phyloP scores from a whole-genome alignment of 2,113 vertebrate species.

The Paramisgurnus dabryanus region DNA sequence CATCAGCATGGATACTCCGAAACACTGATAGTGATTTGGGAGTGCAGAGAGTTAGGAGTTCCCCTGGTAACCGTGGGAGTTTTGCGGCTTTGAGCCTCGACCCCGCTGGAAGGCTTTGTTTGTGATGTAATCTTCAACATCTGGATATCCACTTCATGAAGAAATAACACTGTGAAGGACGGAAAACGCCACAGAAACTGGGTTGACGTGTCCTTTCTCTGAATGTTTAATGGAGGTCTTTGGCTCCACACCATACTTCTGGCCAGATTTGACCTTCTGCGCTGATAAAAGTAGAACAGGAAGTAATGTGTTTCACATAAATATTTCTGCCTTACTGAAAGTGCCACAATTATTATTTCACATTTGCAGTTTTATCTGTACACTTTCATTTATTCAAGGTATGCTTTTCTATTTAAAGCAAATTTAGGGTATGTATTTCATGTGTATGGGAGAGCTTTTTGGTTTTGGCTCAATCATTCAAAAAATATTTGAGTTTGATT shows the following conservation, averaged over 20 bases:
- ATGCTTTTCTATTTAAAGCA: too few relatives aligned
- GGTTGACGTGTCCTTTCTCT: constrained; percentile 52
- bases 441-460: too few relatives aligned
- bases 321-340: background rate
- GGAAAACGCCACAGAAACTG: constrained; percentile 39
- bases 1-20: constrained; percentile 37
- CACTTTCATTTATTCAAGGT: too few relatives aligned
- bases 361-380: background rate
- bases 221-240: constrained; percentile 57
- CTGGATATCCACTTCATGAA: constrained; percentile 49
- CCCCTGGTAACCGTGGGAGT: constrained; percentile 50
- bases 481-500: too few relatives aligned
- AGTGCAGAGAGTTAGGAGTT: constrained; percentile 45
- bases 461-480: too few relatives aligned
- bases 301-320: constrained; percentile 33
- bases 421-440: background rate
- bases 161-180: constrained; percentile 32
- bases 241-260: constrained; percentile 46
- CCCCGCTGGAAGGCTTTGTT: constrained; percentile 43
- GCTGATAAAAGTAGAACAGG: constrained; percentile 44
- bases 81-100: constrained; percentile 35
- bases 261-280: constrained; percentile 45
- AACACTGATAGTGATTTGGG: constrained; percentile 61
- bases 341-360: background rate
- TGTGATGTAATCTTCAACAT: constrained; percentile 51